Evolutionary conservation across 2,113 vertebrate genomes (phyloP).

Genomic region (Pandion haliaetus): DNA sequence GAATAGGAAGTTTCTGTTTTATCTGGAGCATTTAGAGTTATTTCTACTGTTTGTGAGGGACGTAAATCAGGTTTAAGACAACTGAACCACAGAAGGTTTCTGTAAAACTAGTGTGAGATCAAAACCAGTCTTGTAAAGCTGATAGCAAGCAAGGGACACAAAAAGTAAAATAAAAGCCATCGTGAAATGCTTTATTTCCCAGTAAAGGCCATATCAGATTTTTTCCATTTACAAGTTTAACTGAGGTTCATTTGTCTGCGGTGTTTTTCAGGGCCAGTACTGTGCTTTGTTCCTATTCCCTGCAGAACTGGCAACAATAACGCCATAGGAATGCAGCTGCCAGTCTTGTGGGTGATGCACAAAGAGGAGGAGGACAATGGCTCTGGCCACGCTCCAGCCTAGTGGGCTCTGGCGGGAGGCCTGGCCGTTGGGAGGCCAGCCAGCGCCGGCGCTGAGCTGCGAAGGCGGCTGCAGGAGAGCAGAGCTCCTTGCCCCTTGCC

Average conservation of each 20-base stretch:
- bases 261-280: conserved; percentile 9
- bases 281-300: conserved; percentile 44
- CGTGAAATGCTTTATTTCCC: not conserved
- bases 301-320: conserved; percentile 31
- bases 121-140: not conserved
- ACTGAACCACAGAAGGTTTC: not conserved
- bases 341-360: not conserved
- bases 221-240: not conserved
- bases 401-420: not conserved
- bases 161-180: conserved; percentile 5
- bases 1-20: not conserved
- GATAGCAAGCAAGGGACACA: not conserved
- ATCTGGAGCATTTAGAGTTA: not conserved
- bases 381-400: not conserved
- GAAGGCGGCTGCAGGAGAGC: accelerated
- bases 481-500: not conserved
- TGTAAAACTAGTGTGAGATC: not conserved
- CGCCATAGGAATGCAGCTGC: conserved; percentile 19
- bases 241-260: conserved; percentile 12
- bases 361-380: not conserved
- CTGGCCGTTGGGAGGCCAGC: not conserved
- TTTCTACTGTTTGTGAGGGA: not conserved
- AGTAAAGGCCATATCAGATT: not conserved
- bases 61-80: not conserved
- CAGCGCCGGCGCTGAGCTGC: accelerated